Conservation (phyloP, 1,140 invertebrate species). For the Ostrea denselamellosa region DNA sequence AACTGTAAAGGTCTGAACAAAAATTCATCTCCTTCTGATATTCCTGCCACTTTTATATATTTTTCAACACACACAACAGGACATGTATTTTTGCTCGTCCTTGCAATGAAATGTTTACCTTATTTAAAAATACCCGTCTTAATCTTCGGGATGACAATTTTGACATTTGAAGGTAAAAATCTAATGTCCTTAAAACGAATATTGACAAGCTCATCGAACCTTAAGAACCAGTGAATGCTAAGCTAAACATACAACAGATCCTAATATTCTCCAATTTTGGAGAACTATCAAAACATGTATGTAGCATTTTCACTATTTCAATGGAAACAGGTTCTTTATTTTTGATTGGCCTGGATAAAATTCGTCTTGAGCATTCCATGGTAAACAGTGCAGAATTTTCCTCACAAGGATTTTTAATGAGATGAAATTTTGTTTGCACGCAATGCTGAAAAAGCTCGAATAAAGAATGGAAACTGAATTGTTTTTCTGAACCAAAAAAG, state of each 20-base stretch:
- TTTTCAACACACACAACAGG: neutral
- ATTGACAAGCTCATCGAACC: neutral
- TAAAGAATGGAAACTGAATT: neutral
- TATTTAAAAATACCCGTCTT: neutral
- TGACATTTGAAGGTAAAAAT: neutral
- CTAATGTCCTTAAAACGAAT: neutral
- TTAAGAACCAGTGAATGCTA: neutral
- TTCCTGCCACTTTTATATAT: neutral
- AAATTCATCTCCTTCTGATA: neutral
- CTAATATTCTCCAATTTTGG: neutral
- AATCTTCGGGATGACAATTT: neutral
- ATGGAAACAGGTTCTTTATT: neutral
- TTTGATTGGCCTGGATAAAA: slow-evolving; percentile 2
- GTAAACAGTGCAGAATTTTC: neutral
- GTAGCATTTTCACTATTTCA: neutral
- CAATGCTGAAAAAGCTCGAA: slow-evolving; percentile 9
- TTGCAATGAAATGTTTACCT: neutral
- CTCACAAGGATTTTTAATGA: neutral
- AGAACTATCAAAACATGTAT: neutral
- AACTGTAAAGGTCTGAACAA: neutral
- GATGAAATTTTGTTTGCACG: slow-evolving; percentile 10
- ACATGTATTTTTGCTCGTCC: neutral
- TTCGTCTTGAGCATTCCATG: neutral
- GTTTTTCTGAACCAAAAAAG: slow-evolving; percentile 21
- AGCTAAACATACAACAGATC: slow-evolving; percentile 4